A percentile compares a stretch with the other conserved stretches of the same genome.
These are phyloP conservation scores for Antechinus stuartii DNA, from an alignment of 2,113 vertebrate genomes.

Conservation along the genomic window DNA sequence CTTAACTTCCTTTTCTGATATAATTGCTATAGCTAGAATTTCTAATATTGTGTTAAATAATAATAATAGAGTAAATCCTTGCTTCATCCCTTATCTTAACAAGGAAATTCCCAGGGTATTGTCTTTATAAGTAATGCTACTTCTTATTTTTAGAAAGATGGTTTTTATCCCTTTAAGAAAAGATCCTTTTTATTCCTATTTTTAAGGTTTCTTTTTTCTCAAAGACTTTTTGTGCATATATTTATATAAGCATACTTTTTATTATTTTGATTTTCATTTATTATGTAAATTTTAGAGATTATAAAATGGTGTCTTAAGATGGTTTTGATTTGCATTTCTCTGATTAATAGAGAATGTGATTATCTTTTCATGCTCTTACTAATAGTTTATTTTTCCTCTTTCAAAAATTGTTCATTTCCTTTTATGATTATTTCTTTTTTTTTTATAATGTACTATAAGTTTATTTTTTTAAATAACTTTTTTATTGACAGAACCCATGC, in stretches of 20 bases:
- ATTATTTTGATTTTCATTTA: neutral
- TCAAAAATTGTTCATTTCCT: neutral
- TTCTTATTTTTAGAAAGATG: neutral
- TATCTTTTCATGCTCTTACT: neutral
- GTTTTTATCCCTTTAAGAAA: neutral
- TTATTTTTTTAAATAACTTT: too few species aligned
- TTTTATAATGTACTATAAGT: too few species aligned
- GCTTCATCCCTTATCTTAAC: neutral
- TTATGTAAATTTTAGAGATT: neutral
- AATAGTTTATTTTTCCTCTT: neutral
- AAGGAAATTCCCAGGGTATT: neutral
- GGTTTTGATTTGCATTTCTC: neutral
- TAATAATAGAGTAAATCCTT: neutral
- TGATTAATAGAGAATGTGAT: conserved; percentile 1
- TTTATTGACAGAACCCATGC: too few species aligned
- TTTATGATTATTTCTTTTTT: neutral
- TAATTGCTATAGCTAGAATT: neutral
- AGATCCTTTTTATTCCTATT: neutral
- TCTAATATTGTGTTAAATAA: neutral
- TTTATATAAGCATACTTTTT: neutral
- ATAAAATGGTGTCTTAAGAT: neutral
- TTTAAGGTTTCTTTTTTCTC: neutral
- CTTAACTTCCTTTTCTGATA: neutral
- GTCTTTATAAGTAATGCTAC: neutral
- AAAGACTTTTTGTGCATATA: neutral